These are phyloP conservation scores for Anthonomus grandis DNA, from an alignment of 1,140 invertebrate genomes.

Conservation along the genomic window DNA sequence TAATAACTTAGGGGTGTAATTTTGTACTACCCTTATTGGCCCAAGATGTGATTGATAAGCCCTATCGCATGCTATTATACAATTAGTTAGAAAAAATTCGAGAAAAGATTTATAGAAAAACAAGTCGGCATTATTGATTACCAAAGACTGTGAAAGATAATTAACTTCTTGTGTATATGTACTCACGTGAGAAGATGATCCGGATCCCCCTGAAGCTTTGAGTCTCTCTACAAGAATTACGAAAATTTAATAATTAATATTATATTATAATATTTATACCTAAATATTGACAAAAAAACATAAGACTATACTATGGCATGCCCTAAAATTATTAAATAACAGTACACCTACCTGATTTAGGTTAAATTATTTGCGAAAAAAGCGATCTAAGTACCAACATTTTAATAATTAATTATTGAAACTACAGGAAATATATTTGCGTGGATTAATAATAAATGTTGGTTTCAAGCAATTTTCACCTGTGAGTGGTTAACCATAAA, in stretches of 20 bases:
- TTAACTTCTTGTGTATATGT: constrained; percentile 6
- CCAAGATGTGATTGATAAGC: no score
- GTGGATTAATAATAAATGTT: no score
- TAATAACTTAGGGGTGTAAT: no score
- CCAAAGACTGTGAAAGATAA: constrained; percentile 16
- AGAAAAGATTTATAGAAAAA: neutral
- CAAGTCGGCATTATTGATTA: constrained; percentile 3
- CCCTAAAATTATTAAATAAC: neutral
- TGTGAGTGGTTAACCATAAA: no score
- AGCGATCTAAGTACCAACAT: no score
- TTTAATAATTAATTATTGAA: no score
- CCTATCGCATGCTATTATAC: no score
- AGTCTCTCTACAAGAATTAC: constrained; percentile 55
- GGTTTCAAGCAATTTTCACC: no score
- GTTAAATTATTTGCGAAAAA: no score
- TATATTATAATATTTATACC: neutral
- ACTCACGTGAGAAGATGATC: constrained; percentile 53
- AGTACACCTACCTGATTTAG: constrained; percentile 4
- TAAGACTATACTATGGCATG: constrained; percentile 3
- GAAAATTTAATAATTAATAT: constrained; percentile 4
- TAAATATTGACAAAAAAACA: neutral
- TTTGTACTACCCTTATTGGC: no score
- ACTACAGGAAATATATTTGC: no score
- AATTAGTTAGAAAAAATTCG: constrained; percentile 28
- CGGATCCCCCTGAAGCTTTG: constrained; percentile 55